These are phyloP conservation scores for Dreissena polymorpha DNA, from an alignment of 1,140 invertebrate genomes.

Conservation along the genomic window DNA sequence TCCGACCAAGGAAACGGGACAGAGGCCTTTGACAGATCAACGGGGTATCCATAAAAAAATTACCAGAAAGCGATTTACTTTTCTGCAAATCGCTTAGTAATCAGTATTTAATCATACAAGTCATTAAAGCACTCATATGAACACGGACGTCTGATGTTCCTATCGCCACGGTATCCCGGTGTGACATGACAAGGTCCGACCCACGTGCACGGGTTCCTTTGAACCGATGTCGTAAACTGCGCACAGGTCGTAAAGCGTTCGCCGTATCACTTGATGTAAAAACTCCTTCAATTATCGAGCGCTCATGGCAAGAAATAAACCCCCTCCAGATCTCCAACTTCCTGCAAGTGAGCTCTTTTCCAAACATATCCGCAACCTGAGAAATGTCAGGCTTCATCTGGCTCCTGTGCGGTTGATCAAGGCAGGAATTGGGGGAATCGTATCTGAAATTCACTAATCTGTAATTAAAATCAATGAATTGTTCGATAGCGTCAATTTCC, in stretches of 20 bases:
- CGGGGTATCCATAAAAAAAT: too few species aligned
- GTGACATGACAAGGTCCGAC: too few species aligned
- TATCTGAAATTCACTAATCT: constrained; percentile 50
- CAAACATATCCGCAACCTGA: constrained; percentile 37
- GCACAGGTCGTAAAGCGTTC: constrained; percentile 31
- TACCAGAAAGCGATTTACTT: not conserved
- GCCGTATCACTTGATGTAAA: constrained; percentile 24
- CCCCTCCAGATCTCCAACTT: constrained; percentile 5
- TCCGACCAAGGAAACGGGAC: too few species aligned
- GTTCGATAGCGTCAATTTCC: constrained; percentile 38
- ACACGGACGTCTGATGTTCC: not conserved
- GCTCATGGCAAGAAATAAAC: constrained; percentile 42
- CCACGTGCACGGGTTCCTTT: constrained; percentile 13
- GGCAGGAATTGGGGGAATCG: constrained; percentile 20
- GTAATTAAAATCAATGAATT: constrained; percentile 57
- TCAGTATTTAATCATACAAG: not conserved
- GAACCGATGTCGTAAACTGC: constrained; percentile 45
- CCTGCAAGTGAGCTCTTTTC: constrained; percentile 22
- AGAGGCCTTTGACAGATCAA: too few species aligned
- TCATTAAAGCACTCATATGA: not conserved
- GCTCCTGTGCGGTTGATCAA: constrained; percentile 34
- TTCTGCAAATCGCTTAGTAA: not conserved
- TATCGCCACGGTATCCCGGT: too few species aligned
- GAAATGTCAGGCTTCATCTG: constrained; percentile 32
- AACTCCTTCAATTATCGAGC: constrained; percentile 44